phyloP scores from a whole-genome alignment of 2,797 vertebrate genomes.

The Aselliscus stoliczkanus region DNA sequence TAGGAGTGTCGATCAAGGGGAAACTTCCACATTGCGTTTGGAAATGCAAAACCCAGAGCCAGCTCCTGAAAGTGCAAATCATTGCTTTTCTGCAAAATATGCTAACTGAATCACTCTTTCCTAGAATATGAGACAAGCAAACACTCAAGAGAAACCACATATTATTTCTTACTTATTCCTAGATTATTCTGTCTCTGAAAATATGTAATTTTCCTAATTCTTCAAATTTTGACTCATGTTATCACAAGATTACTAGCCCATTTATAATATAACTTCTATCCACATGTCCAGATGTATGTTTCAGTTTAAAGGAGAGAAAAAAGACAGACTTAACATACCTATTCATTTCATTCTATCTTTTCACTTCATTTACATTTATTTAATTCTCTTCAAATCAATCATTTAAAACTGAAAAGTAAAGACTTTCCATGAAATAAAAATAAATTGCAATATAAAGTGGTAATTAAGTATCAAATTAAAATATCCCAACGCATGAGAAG shows the following conservation, averaged over 20 bases:
- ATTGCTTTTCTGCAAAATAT: background rate
- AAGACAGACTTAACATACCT: background rate
- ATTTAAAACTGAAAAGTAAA: slow-evolving; percentile 12
- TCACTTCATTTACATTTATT: background rate
- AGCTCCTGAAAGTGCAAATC: background rate
- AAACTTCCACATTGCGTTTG: background rate
- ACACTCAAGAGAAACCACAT: background rate
- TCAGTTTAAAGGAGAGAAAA: background rate
- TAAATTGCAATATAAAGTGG: background rate
- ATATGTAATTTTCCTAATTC: background rate
- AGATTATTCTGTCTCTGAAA: background rate
- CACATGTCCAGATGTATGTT: background rate
- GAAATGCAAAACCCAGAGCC: background rate
- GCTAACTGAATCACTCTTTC: background rate
- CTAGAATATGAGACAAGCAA: background rate
- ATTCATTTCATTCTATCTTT: background rate
- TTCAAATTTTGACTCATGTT: background rate
- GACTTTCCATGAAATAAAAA: background rate
- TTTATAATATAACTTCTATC: background rate
- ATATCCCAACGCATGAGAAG: background rate
- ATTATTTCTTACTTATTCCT: background rate
- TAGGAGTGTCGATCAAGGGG: background rate
- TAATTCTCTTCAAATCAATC: background rate
- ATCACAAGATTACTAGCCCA: background rate
- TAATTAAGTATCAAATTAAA: background rate